A percentile compares a stretch with the other conserved stretches of the same genome.
Conservation (phyloP, 2,888 invertebrate genomes). For the Idaea biselata region DNA sequence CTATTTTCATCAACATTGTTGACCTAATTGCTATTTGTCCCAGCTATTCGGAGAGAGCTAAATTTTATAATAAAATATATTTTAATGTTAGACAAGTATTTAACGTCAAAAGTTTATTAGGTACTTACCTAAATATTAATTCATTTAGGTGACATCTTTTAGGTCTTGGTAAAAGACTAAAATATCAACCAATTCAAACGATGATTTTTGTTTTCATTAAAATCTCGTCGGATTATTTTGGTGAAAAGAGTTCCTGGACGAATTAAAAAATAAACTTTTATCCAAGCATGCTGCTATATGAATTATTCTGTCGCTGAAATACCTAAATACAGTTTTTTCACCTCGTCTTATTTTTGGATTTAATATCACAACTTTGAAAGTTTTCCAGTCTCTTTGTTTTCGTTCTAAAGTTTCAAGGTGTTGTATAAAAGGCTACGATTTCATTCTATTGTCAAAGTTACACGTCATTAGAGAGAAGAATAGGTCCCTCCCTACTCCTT, state of each 20-base stretch:
- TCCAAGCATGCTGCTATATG: neutral
- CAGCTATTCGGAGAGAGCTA: conserved; percentile 14
- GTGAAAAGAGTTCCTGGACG: neutral
- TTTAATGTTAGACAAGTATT: neutral
- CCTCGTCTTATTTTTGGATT: neutral
- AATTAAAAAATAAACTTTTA: neutral
- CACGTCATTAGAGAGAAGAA: neutral
- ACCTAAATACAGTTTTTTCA: neutral
- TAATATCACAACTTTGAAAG: neutral
- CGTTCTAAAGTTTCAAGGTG: neutral
- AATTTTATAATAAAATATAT: conserved; percentile 4
- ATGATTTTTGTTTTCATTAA: neutral
- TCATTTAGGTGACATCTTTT: neutral
- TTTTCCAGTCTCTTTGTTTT: neutral
- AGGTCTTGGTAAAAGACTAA: neutral
- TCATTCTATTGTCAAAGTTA: neutral
- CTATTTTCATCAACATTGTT: conserved; percentile 27
- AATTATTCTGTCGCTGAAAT: neutral
- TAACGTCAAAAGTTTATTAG: neutral
- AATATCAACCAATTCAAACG: neutral
- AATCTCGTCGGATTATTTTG: neutral
- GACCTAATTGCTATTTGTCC: conserved; percentile 25
- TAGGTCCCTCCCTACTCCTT: neutral
- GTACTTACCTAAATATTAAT: neutral
- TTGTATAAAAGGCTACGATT: neutral